Conservation (phyloP, 2,113 vertebrate genomes). For the Tympanuchus pallidicinctus region DNA sequence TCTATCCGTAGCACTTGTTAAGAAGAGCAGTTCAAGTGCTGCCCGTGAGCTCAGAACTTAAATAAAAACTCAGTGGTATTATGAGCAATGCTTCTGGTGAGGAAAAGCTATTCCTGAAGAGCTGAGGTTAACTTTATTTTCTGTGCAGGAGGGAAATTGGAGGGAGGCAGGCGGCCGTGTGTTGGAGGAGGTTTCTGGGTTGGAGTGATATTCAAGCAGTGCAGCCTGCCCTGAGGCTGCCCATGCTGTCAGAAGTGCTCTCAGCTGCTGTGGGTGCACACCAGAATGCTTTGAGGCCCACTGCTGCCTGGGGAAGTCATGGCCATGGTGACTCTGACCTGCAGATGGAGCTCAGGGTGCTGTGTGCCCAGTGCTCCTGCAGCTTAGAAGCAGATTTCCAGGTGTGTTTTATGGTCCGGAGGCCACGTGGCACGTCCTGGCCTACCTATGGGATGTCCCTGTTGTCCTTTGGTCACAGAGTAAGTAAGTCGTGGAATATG, state of each 20-base stretch:
- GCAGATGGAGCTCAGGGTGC: not conserved
- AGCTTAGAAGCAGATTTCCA: not conserved
- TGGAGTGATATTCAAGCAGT: not conserved
- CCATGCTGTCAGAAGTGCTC: not conserved
- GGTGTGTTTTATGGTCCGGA: not conserved
- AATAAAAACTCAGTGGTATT: not conserved
- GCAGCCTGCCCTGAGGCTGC: not conserved
- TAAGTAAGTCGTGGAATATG: no score
- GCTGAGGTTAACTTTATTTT: not conserved
- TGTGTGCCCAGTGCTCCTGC: not conserved
- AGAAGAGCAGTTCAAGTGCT: not conserved
- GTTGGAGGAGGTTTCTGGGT: not conserved
- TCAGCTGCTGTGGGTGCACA: not conserved
- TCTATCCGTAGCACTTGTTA: not conserved
- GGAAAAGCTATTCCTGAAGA: not conserved
- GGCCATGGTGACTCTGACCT: not conserved
- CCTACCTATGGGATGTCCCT: not conserved
- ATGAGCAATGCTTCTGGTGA: not conserved
- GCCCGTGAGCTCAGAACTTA: not conserved
- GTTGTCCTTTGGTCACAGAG: no score
- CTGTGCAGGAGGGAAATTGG: not conserved
- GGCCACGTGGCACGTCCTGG: not conserved
- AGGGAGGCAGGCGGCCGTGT: not conserved
- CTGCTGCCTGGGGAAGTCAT: not conserved
- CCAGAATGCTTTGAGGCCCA: rapidly evolving